These are phyloP conservation scores for Sebastes oblongus DNA, from an alignment of 2,797 vertebrate genomes.

Conservation along the genomic window DNA sequence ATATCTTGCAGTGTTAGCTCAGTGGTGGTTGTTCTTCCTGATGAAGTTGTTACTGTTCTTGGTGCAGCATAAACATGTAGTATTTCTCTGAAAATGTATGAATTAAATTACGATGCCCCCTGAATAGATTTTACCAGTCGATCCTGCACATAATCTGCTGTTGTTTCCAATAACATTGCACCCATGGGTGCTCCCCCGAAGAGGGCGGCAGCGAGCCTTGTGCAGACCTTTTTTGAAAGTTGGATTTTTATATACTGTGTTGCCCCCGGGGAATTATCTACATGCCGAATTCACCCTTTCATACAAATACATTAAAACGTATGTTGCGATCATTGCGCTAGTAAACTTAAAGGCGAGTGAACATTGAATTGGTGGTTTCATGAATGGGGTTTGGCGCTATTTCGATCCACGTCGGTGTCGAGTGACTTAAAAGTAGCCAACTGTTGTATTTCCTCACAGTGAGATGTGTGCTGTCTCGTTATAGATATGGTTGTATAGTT, in stretches of 20 bases:
- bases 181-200: background rate
- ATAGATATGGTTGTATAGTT: too few relatives aligned
- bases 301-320: fast-evolving
- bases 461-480: background rate
- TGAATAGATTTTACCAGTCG: background rate
- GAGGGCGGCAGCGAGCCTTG: background rate
- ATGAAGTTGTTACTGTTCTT: too few relatives aligned
- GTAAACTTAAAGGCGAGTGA: fast-evolving
- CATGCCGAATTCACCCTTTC: background rate
- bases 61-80: too few relatives aligned
- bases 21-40: too few relatives aligned
- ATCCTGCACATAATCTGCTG: background rate
- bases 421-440: background rate
- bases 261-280: background rate
- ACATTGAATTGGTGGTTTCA: background rate
- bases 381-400: background rate
- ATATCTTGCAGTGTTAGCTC: background rate
- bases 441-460: background rate
- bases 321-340: fast-evolving
- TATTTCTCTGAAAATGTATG: background rate
- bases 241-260: background rate
- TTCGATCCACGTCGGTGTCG: background rate
- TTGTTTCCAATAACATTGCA: background rate
- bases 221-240: background rate
- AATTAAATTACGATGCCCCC: background rate